Conservation (phyloP, 2,797 vertebrate genomes). For the Anniella stebbinsi region DNA sequence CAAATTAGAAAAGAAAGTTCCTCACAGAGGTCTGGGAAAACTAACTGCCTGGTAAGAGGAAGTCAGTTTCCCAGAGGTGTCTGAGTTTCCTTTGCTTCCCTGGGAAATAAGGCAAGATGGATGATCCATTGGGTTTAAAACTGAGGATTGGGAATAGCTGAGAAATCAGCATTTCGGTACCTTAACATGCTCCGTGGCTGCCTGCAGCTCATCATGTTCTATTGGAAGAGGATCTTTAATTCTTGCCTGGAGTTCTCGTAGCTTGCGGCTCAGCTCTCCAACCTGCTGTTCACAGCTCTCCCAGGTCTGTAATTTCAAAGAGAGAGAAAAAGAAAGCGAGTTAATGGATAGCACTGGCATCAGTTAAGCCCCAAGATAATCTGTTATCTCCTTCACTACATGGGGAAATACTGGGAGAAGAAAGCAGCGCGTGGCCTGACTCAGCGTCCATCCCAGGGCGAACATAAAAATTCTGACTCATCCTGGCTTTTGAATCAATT, state of each 20-base stretch:
- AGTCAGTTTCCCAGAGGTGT: not conserved
- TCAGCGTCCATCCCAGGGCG: not conserved
- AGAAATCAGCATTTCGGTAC: slow-evolving; percentile 70
- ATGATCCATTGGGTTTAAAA: slow-evolving; percentile 22
- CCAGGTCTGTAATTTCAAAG: slow-evolving; percentile 83
- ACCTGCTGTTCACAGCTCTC: slow-evolving; percentile 83
- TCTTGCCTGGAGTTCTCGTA: slow-evolving; percentile 81
- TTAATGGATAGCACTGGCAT: not conserved
- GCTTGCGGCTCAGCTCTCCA: slow-evolving; percentile 73
- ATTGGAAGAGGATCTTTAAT: slow-evolving; percentile 83
- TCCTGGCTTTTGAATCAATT: not conserved
- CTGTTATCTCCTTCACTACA: not conserved
- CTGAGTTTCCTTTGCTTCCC: slow-evolving; percentile 5
- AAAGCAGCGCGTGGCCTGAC: not conserved
- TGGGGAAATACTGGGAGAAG: not conserved
- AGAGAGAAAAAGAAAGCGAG: slow-evolving; percentile 34
- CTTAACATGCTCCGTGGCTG: slow-evolving; percentile 79
- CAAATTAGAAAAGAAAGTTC: not conserved
- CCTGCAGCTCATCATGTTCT: slow-evolving; percentile 81
- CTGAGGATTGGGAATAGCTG: slow-evolving; percentile 17
- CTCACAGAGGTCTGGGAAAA: not conserved
- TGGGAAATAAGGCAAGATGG: slow-evolving; percentile 1
- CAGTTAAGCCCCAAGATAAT: not conserved
- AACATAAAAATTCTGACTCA: not conserved
- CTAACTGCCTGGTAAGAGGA: not conserved